These are phyloP conservation scores for Zygogramma bicolorata DNA, from an alignment of 2,888 invertebrate species.

Conservation along the genomic window DNA sequence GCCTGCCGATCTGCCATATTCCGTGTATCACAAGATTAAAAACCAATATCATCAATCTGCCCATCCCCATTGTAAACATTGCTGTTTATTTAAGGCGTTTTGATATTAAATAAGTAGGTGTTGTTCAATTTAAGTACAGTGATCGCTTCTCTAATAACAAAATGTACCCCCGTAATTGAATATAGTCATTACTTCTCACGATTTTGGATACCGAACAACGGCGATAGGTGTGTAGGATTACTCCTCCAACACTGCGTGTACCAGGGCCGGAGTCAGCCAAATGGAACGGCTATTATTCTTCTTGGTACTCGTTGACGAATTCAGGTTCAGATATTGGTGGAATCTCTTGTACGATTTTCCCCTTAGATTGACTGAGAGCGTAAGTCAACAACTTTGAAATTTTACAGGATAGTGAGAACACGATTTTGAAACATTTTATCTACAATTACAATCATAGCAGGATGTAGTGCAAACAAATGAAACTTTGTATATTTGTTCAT, in stretches of 20 bases:
- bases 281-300: neutral
- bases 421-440: too few relatives aligned
- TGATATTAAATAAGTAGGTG: constrained; percentile 39
- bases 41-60: constrained; percentile 12
- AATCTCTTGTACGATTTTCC: too few relatives aligned
- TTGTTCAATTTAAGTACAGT: constrained; percentile 31
- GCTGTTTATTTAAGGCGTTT: constrained; percentile 29
- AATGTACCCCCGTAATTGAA: constrained; percentile 41
- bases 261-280: neutral
- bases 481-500: too few relatives aligned
- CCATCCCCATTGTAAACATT: constrained; percentile 8
- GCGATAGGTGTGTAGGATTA: constrained; percentile 3
- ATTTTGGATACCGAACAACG: constrained; percentile 34
- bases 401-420: too few relatives aligned
- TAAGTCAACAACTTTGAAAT: too few relatives aligned
- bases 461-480: too few relatives aligned
- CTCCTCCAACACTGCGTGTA: constrained; percentile 2
- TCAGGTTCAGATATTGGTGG: too few relatives aligned
- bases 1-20: neutral
- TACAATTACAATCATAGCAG: too few relatives aligned
- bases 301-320: neutral
- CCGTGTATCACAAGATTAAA: constrained; percentile 9
- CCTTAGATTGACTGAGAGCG: too few relatives aligned
- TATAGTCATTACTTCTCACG: constrained; percentile 41
- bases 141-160: constrained; percentile 21